Conservation (phyloP, 2,113 vertebrate genomes). For the Aythya baeri region DNA sequence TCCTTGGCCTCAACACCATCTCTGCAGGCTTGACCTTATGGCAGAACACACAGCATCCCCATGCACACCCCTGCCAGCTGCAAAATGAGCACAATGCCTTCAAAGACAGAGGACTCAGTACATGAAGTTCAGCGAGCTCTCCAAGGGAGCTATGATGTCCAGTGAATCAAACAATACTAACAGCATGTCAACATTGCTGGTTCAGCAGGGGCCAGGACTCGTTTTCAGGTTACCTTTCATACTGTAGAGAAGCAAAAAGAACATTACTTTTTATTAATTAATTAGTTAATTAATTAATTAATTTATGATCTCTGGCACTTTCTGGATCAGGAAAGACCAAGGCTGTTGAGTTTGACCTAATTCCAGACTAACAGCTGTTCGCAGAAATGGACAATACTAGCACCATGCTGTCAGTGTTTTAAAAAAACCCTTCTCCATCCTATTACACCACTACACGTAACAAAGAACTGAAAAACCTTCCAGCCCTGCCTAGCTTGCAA, state of each 20-base stretch:
- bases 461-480: not conserved
- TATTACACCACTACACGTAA: not conserved
- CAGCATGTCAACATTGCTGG: not conserved
- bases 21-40: not conserved
- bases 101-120: not conserved
- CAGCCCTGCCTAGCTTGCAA: not conserved
- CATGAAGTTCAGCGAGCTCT: not conserved
- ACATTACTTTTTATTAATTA: not conserved
- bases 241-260: not conserved
- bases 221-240: not conserved
- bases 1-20: not conserved
- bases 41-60: not conserved
- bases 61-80: not conserved
- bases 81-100: not conserved
- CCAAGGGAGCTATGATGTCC: not conserved
- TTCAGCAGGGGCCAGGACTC: not conserved
- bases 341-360: not conserved
- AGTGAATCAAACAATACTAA: not conserved
- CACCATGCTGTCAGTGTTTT: not conserved
- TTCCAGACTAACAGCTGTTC: not conserved
- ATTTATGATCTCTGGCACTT: slow-evolving; percentile 1
- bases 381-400: not conserved
- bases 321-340: not conserved
- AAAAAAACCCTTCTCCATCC: not conserved
- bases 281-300: not conserved